These are phyloP conservation scores for Hydrolagus colliei DNA, from an alignment of 2,797 vertebrate species.

Conservation along the genomic window DNA sequence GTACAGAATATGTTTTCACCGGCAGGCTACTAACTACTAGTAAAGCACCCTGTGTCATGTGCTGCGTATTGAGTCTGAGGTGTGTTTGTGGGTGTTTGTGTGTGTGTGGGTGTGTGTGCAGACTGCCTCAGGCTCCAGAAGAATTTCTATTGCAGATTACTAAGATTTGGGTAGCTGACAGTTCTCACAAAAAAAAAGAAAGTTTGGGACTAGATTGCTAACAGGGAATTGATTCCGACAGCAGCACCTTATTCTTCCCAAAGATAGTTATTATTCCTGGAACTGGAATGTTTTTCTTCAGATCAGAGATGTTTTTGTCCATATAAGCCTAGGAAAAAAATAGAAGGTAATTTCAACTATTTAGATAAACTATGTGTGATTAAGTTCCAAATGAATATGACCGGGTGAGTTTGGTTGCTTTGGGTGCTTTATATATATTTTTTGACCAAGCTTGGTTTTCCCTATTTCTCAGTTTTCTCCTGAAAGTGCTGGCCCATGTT, in stretches of 20 bases:
- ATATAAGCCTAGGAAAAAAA: neutral
- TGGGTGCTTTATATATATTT: neutral
- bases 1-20: neutral
- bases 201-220: neutral
- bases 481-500: neutral
- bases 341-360: neutral
- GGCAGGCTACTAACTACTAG: neutral
- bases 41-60: neutral
- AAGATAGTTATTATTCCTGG: neutral
- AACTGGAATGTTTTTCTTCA: neutral
- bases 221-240: slow-evolving; percentile 25
- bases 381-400: neutral
- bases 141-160: slow-evolving; percentile 42
- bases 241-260: slow-evolving; percentile 30
- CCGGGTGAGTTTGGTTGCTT: neutral
- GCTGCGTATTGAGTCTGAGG: neutral
- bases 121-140: slow-evolving; percentile 36
- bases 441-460: too few relatives aligned
- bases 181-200: slow-evolving; percentile 28
- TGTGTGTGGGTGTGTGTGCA: slow-evolving; percentile 31
- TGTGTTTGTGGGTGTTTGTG: neutral
- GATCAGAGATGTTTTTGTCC: neutral
- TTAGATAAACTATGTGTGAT: neutral
- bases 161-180: slow-evolving; percentile 39
- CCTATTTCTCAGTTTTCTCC: neutral